Conservation (phyloP, 2,888 invertebrate species). For the Macropis europaea region DNA sequence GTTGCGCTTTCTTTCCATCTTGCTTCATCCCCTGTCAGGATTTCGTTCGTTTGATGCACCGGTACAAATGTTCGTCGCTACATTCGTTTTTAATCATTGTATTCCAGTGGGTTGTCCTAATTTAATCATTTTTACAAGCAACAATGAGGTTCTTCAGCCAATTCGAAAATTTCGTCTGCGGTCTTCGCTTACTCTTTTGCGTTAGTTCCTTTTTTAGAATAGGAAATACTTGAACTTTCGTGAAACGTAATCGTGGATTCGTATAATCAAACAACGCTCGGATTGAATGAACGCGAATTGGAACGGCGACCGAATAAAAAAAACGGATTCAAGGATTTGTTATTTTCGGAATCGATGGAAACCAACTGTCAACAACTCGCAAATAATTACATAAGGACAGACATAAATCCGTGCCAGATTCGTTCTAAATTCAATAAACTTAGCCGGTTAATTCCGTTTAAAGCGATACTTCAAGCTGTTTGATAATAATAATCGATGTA, state of each 20-base stretch:
- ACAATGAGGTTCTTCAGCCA: no score
- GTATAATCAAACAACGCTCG: not conserved
- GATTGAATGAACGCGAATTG: slow-evolving; percentile 4
- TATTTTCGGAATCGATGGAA: slow-evolving; percentile 64
- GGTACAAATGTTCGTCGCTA: no score
- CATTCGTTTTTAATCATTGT: no score
- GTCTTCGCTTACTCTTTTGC: no score
- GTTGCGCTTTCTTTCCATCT: not conserved
- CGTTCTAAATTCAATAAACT: slow-evolving; percentile 34
- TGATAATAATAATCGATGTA: no score
- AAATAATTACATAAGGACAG: slow-evolving; percentile 61
- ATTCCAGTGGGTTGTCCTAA: no score
- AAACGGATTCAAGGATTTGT: slow-evolving; percentile 54
- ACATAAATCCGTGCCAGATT: slow-evolving; percentile 56
- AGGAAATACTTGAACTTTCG: not conserved
- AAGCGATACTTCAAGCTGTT: slow-evolving; percentile 10
- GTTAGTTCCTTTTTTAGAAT: no score
- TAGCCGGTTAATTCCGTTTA: slow-evolving; percentile 31
- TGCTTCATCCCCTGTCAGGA: no score
- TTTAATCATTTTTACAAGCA: no score
- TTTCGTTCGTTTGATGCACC: no score
- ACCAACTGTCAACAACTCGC: slow-evolving; percentile 52
- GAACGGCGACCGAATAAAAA: slow-evolving; percentile 38
- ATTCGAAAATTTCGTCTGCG: no score
- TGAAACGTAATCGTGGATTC: not conserved